These are phyloP conservation scores for Lichenostomus cassidix DNA, from an alignment of 2,113 vertebrate genomes.

Conservation along the genomic window DNA sequence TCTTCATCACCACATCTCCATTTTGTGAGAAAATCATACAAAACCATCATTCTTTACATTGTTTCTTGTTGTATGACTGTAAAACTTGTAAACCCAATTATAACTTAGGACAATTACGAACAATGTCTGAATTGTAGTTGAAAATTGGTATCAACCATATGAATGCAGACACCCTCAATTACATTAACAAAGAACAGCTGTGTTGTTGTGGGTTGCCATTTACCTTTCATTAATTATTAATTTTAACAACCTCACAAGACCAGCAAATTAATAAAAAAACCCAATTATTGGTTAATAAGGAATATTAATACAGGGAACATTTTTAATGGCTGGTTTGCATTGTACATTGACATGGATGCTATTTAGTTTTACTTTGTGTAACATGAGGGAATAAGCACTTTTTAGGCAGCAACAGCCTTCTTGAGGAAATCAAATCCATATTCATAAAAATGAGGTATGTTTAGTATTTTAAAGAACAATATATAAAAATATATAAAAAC, in stretches of 20 bases:
- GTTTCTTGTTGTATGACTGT: background rate
- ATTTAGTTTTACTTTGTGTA: background rate
- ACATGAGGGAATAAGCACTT: background rate
- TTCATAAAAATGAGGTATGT: background rate
- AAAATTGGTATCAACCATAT: slow-evolving; percentile 44
- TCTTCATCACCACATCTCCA: background rate
- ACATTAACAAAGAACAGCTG: slow-evolving; percentile 61
- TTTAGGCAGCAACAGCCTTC: background rate
- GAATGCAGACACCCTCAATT: slow-evolving; percentile 55
- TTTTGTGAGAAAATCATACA: background rate
- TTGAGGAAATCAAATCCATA: background rate
- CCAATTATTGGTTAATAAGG: slow-evolving; percentile 32
- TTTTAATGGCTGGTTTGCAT: slow-evolving; percentile 10
- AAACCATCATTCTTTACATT: background rate
- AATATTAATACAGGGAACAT: slow-evolving; percentile 17
- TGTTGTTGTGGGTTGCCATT: slow-evolving; percentile 36
- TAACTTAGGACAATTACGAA: slow-evolving; percentile 25
- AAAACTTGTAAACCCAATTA: slow-evolving; percentile 14
- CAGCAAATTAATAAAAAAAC: slow-evolving; percentile 49
- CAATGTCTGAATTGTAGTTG: slow-evolving; percentile 42
- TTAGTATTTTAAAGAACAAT: slow-evolving; percentile 1
- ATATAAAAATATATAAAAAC: background rate
- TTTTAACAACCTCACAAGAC: slow-evolving; percentile 43
- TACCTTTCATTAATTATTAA: slow-evolving; percentile 54
- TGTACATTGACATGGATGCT: background rate